These are phyloP conservation scores for Riptortus pedestris DNA, from an alignment of 1,140 invertebrate genomes.

Conservation along the genomic window DNA sequence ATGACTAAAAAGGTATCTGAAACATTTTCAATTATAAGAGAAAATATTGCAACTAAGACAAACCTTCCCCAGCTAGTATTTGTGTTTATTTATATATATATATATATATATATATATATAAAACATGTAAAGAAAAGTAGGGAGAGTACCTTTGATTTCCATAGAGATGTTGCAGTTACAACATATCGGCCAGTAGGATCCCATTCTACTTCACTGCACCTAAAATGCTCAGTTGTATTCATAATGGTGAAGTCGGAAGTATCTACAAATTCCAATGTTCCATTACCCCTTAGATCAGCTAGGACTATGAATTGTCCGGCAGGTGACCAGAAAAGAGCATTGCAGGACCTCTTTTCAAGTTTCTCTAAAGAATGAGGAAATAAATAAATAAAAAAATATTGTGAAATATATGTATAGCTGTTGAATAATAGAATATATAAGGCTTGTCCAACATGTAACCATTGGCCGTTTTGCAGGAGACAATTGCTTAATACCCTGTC, in stretches of 20 bases:
- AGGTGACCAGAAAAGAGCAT: conserved; percentile 94
- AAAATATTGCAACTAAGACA: too few species aligned
- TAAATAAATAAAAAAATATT: conserved; percentile 27
- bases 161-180: conserved; percentile 84
- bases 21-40: too few species aligned
- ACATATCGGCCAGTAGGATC: conserved; percentile 98
- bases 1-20: too few species aligned
- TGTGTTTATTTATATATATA: too few species aligned
- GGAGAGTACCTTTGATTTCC: conserved; percentile 73
- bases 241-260: conserved; percentile 90
- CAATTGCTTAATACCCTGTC: too few species aligned
- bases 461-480: too few species aligned
- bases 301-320: conserved; percentile 90
- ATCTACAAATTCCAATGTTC: conserved; percentile 88
- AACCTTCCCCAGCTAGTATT: too few species aligned
- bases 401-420: conserved; percentile 9
- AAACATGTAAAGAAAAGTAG: not conserved
- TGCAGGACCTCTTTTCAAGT: conserved; percentile 83
- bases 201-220: conserved; percentile 95
- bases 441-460: too few species aligned
- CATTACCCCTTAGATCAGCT: conserved; percentile 75
- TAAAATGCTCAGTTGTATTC: conserved; percentile 86
- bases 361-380: conserved; percentile 47
- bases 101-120: too few species aligned
- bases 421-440: too few species aligned